Evolutionary conservation across 1,140 invertebrate species (phyloP), one percentile per base, ranked within the genome.

Genomic region (Conus ventricosus): DNA sequence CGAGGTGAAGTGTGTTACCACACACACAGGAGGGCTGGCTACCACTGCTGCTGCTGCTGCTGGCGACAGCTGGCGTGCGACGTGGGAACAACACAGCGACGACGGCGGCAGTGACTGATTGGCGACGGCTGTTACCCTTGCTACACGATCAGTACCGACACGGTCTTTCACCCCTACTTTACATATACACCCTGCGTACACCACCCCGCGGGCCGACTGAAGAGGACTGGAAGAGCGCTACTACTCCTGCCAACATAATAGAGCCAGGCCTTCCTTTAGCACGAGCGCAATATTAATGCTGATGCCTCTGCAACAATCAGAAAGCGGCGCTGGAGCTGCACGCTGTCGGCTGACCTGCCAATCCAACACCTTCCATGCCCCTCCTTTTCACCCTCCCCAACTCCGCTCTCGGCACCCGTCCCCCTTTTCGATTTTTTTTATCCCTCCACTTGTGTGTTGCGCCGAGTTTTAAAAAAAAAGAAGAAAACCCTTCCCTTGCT

Each of bases 201-300:
- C 90, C 60, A 87, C 85, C 86, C 39, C 87, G 81, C 87, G 67
- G 55, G 13, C 75, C 83, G 87, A 75, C 39, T 87, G 80, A 89
- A 39, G 39, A 82, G 89, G 90, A 90, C 87, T 89, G 89, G 85
- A 85, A 78, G 84, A 78, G 63, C 60, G 84, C 63, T 78, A 87
- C 63, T 81, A 82, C 82, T 89, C 85, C 89, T 84, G 89, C 88
- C 89, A 87, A 83, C 90, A 91, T 90, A 91, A 90, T 91, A 91
- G 90, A 85, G 88, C 88, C 80, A 88, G 90, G 89, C 87, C 85
- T 87, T 54, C 71, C 57, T 80, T 87, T 39, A 81, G 57, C 51
- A 57, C 63, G 84, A 89, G 67, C 67, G 67, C 67, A 88, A 91
- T 90, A 91, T 90, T 91, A 89, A 90, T 91, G 76, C 89, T 90